Evolutionary conservation across 2,797 vertebrate genomes (phyloP).

Genomic region (Phaenicophaeus curvirostris): DNA sequence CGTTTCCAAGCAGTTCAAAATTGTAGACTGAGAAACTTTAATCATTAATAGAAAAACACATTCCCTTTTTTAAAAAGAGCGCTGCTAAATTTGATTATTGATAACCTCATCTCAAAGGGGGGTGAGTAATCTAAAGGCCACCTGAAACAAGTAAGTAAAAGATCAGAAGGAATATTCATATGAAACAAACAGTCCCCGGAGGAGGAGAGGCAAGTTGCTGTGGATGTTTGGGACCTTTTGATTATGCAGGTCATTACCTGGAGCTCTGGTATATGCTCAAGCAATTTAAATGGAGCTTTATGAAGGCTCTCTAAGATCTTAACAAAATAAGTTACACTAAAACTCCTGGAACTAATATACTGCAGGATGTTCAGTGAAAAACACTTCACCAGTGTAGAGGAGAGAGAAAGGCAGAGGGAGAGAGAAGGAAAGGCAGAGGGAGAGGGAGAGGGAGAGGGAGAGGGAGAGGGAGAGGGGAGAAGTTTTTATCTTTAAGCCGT

Average conservation of each 20-base stretch:
- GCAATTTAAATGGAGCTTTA: background rate
- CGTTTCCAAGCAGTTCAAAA: background rate
- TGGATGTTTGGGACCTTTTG: background rate
- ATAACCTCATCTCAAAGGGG: background rate
- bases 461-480: too few species aligned
- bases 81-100: background rate
- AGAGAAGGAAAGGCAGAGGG: too few species aligned
- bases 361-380: background rate
- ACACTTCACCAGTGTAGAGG: background rate
- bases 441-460: too few species aligned
- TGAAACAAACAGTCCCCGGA: background rate
- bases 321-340: background rate
- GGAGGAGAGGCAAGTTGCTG: background rate
- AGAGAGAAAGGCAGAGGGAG: too few species aligned
- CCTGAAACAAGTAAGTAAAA: background rate
- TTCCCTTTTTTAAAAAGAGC: background rate
- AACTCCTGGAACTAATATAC: background rate
- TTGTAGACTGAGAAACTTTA: background rate
- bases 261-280: background rate
- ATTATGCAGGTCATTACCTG: background rate
- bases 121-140: background rate
- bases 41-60: background rate
- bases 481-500: too few species aligned
- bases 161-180: background rate
- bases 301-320: background rate